Percentiles rank a stretch among this genome's conserved stretches.
Conservation (phyloP, 1,140 invertebrate genomes). For the Cyrtorhinus lividipennis region DNA sequence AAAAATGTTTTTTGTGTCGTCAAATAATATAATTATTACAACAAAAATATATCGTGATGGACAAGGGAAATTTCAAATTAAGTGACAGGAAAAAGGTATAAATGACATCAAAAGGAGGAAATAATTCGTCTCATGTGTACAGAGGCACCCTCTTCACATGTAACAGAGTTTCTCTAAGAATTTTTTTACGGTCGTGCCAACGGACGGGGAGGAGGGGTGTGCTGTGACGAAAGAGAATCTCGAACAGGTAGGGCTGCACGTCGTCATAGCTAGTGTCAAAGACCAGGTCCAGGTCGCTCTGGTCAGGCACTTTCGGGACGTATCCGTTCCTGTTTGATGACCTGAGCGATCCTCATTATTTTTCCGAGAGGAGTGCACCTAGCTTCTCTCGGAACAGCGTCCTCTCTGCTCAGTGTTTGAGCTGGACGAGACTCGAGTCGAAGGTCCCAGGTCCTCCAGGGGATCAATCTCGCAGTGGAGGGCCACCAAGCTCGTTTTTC, state of each 20-base stretch:
- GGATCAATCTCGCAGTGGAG: conserved; percentile 1
- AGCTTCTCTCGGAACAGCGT: conserved; percentile 10
- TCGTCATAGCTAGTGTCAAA: neutral
- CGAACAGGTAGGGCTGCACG: neutral
- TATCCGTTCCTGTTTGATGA: neutral
- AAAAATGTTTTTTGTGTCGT: neutral
- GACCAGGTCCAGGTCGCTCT: neutral
- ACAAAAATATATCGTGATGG: neutral
- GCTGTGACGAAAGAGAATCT: neutral
- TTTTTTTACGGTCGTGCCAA: neutral
- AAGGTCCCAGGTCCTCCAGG: conserved; percentile 17
- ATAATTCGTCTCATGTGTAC: neutral
- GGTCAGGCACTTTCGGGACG: conserved; percentile 11
- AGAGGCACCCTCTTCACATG: neutral
- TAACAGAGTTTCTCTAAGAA: neutral
- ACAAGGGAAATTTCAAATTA: neutral
- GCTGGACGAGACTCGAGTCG: conserved; percentile 10
- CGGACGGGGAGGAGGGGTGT: neutral
- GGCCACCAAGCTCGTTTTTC: conserved; percentile 7
- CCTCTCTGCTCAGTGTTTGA: conserved; percentile 2
- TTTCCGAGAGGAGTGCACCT: conserved; percentile 15
- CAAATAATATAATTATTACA: neutral
- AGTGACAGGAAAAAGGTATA: neutral
- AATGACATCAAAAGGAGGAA: neutral
- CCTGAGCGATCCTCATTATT: conserved; percentile 10